Evolutionary conservation across 1,140 invertebrate species (phyloP), one percentile per base, ranked within the genome.

Genomic region (Bombus huntii): DNA sequence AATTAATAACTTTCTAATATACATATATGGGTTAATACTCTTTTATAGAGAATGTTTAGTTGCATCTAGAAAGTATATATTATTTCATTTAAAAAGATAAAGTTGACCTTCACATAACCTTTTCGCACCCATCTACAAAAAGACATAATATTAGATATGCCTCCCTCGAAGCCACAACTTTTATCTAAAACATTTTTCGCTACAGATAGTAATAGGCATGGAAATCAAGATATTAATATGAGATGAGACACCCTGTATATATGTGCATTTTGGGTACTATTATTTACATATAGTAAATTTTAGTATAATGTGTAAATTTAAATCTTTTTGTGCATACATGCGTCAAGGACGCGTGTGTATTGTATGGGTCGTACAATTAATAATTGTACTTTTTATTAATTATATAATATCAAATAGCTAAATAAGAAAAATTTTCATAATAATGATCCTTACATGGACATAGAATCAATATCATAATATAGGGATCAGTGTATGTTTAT

Each of bases 401-500:
- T 39, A 72, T 12, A 57, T 28, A n/a, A 65, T 47, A 76, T 66
- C 28, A 34, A 44, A 74, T 10, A 37, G 22, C 22, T 73, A 65
- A n/a, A 37, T 47, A 74, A 72, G 53, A 75, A 37, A 65, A 13
- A 75, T 39, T 39, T 75, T 82, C 80, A n/a, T 53, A 37, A 39
- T 44, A 74, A 53, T 77, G 53, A 76, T n/a, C 25, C 42, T 39
- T 82, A 83, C 18, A 8, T 81, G 59, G 3, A 13, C 28, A 62
- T n/a, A 62, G 28, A 62, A n/a, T 62, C 12, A 62, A 13, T 62
- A n/a, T 62, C 28, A 34, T 57, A 59, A 68, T 66, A 81, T 62
- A 5, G 18, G 68, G 18, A 78, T 88, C 62, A 85, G 47, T 6
- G 71, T 79, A 75, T 42, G 62, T 85, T 80, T 86, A 74, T 68